phyloP scores from a whole-genome alignment of 2,797 vertebrate genomes.

The Pseudochaenichthys georgianus region DNA sequence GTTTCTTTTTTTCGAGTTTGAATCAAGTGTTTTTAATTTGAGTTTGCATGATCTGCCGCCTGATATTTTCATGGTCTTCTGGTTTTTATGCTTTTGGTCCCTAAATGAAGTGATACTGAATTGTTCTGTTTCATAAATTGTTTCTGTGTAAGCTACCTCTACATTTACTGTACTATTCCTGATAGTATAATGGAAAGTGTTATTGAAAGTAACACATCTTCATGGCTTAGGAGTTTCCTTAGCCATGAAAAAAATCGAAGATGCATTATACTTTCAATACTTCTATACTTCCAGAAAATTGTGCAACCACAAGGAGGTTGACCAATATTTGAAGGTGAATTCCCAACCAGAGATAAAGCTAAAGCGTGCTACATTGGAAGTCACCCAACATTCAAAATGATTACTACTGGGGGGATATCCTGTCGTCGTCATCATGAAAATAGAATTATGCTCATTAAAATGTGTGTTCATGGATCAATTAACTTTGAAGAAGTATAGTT shows the following conservation, averaged over 20 bases:
- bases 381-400: slow-evolving; percentile 35
- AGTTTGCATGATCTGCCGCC: background rate
- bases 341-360: slow-evolving; percentile 36
- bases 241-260: no score
- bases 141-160: background rate
- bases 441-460: background rate
- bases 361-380: slow-evolving; percentile 15
- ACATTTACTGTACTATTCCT: background rate
- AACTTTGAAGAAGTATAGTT: background rate
- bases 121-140: background rate
- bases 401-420: slow-evolving; percentile 12
- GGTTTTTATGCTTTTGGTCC: background rate
- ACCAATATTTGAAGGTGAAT: slow-evolving; percentile 32
- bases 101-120: background rate
- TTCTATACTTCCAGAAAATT: slow-evolving; percentile 22
- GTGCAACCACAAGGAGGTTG: background rate
- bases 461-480: background rate
- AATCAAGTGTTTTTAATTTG: background rate
- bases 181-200: background rate
- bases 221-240: background rate
- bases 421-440: background rate
- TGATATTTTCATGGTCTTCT: background rate
- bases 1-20: background rate
- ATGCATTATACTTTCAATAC: no score
- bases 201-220: slow-evolving; percentile 6